phyloP scores from a whole-genome alignment of 2,888 invertebrate species.

The Agriopis leucophaearia region DNA sequence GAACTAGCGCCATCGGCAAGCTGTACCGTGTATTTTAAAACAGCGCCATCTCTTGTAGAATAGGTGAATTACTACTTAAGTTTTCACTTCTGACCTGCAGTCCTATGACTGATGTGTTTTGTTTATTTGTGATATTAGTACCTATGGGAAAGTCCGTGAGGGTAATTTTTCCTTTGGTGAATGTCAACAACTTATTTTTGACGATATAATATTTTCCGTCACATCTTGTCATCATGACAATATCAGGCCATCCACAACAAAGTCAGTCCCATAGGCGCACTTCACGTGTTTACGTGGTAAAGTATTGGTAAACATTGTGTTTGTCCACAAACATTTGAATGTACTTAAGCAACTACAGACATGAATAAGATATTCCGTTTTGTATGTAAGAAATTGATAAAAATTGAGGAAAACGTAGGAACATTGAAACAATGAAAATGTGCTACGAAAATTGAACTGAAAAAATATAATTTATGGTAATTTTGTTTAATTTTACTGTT shows the following conservation, averaged over 20 bases:
- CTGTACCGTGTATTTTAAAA: too few relatives aligned
- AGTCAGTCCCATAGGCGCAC: slow-evolving; percentile 11
- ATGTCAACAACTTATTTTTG: too few relatives aligned
- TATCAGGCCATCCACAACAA: slow-evolving; percentile 13
- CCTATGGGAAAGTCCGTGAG: too few relatives aligned
- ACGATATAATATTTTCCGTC: too few relatives aligned
- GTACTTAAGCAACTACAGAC: slow-evolving; percentile 45
- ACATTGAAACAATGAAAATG: background rate
- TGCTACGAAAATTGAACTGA: background rate
- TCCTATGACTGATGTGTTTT: too few relatives aligned
- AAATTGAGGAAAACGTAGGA: background rate
- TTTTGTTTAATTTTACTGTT: too few relatives aligned
- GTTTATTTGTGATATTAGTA: too few relatives aligned
- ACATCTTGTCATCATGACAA: background rate
- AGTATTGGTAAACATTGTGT: slow-evolving; percentile 53
- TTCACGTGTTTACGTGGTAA: slow-evolving; percentile 46
- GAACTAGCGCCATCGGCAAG: too few relatives aligned
- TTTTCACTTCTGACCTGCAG: too few relatives aligned
- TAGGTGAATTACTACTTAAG: too few relatives aligned
- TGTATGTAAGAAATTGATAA: slow-evolving; percentile 19
- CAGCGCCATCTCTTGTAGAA: too few relatives aligned
- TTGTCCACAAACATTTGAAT: slow-evolving; percentile 54
- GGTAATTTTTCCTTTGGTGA: too few relatives aligned
- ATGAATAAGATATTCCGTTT: slow-evolving; percentile 33
- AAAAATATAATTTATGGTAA: background rate